These are phyloP conservation scores for Drusus annulatus DNA, from an alignment of 1,140 invertebrate species.

Conservation along the genomic window DNA sequence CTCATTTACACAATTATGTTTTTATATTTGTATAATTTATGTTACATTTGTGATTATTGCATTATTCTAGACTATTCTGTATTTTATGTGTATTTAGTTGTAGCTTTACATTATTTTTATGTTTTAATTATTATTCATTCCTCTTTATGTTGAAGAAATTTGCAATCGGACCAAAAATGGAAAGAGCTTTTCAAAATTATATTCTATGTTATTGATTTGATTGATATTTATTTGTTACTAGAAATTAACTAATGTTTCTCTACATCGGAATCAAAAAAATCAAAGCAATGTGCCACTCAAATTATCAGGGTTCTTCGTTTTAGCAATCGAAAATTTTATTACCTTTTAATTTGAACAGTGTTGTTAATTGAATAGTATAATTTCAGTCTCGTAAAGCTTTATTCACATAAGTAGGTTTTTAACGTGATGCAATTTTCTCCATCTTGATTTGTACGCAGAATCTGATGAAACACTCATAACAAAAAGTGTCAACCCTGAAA, in stretches of 20 bases:
- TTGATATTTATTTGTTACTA: constrained; percentile 41
- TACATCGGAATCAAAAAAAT: not conserved
- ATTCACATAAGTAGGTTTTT: not conserved
- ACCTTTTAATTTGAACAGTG: not conserved
- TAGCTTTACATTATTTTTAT: not conserved
- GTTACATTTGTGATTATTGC: constrained; percentile 14
- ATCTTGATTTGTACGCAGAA: too few relatives aligned
- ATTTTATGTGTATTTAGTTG: not conserved
- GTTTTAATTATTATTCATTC: constrained; percentile 32
- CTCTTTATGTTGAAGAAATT: constrained; percentile 31
- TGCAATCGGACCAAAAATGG: constrained; percentile 35
- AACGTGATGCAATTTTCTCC: too few relatives aligned
- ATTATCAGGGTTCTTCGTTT: too few relatives aligned
- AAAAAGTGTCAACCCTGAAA: too few relatives aligned
- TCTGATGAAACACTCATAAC: too few relatives aligned
- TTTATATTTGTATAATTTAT: constrained; percentile 7
- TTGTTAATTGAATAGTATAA: not conserved
- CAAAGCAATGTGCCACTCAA: not conserved
- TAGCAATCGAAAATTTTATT: too few relatives aligned
- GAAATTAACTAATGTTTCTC: not conserved
- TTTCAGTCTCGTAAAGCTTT: not conserved
- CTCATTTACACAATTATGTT: not conserved
- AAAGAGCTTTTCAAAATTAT: constrained; percentile 29
- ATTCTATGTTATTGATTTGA: constrained; percentile 45
- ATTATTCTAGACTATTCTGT: constrained; percentile 2